Percentiles rank a stretch among this genome's conserved stretches.
Conservation (phyloP, 2,888 invertebrate species). For the Philereme transversata region DNA sequence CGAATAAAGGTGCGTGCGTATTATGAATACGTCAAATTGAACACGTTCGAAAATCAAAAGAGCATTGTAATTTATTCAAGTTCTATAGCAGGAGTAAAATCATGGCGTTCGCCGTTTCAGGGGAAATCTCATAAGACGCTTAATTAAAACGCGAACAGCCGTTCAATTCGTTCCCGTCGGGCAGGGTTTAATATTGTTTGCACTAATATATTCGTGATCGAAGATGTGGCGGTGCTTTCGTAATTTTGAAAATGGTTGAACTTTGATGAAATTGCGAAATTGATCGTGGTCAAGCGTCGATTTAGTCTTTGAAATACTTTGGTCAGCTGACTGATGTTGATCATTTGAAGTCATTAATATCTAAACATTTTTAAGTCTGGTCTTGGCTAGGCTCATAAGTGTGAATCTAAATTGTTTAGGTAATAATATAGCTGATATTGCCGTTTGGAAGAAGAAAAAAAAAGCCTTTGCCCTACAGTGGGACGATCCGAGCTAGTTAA, state of each 20-base stretch:
- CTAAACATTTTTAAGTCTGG: too few relatives aligned
- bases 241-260: conserved; percentile 5
- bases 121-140: conserved; percentile 32
- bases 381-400: too few relatives aligned
- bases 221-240: conserved; percentile 11
- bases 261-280: conserved; percentile 1
- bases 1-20: not conserved
- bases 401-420: too few relatives aligned
- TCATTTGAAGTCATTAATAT: too few relatives aligned
- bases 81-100: conserved; percentile 20
- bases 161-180: conserved; percentile 30
- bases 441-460: too few relatives aligned
- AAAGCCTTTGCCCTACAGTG: too few relatives aligned
- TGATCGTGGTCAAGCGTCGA: too few relatives aligned
- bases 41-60: conserved; percentile 15
- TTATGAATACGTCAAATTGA: conserved; percentile 2
- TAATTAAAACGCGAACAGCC: conserved; percentile 36
- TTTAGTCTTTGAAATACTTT: too few relatives aligned
- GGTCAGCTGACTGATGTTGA: too few relatives aligned
- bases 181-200: conserved; percentile 30
- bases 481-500: too few relatives aligned
- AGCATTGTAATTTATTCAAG: conserved; percentile 19
- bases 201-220: conserved; percentile 33
- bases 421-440: too few relatives aligned
- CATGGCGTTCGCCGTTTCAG: conserved; percentile 27